Evolutionary conservation across 2,113 vertebrate species (phyloP).

Genomic region (Phrynosoma platyrhinos): DNA sequence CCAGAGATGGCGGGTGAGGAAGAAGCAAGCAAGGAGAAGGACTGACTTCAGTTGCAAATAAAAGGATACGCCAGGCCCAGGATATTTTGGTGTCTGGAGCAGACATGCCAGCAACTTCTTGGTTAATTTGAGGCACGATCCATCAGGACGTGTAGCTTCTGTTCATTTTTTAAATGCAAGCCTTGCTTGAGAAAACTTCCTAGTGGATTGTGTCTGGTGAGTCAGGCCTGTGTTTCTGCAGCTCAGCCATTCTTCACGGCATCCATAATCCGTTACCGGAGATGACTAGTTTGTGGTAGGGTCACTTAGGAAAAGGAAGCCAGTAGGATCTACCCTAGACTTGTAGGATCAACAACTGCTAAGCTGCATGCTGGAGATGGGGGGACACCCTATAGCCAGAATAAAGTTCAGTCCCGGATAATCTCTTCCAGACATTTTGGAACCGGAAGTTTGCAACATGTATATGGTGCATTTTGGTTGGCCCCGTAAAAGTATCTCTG

Average conservation of each 20-base stretch:
- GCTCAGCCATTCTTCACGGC: background rate
- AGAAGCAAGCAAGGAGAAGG: background rate
- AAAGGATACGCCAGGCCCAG: background rate
- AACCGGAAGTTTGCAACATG: background rate
- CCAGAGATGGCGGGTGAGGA: background rate
- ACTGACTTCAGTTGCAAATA: background rate
- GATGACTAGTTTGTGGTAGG: background rate
- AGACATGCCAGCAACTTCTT: too few relatives aligned
- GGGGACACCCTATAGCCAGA: background rate
- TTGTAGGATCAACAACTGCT: conserved; percentile 50
- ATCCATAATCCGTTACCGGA: background rate
- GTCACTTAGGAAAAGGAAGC: background rate
- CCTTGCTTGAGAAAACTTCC: background rate
- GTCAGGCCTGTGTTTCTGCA: background rate
- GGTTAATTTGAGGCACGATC: background rate
- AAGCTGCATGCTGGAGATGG: background rate
- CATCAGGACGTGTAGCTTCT: background rate
- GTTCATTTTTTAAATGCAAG: background rate
- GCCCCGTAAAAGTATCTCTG: too few relatives aligned
- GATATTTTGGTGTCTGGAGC: background rate
- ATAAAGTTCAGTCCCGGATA: background rate
- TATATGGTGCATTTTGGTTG: too few relatives aligned
- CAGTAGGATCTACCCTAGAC: conserved; percentile 36
- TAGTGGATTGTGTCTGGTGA: background rate
- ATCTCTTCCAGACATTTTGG: too few relatives aligned